Evolutionary conservation across 2,113 vertebrate genomes (phyloP).

Genomic region (Mesoclemmys tuberculata): DNA sequence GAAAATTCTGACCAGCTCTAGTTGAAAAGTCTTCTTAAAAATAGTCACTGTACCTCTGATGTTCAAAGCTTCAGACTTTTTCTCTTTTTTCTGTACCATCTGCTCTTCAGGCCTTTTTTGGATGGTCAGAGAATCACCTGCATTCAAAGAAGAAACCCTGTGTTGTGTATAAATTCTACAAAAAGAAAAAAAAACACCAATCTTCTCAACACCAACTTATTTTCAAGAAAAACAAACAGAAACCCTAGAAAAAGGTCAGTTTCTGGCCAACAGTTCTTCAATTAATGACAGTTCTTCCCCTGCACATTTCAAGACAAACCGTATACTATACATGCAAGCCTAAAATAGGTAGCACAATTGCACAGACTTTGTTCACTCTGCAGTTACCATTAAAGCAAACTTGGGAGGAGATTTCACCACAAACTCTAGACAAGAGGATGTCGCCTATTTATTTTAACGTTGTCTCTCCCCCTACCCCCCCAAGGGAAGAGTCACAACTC

Average conservation of each 20-base stretch:
- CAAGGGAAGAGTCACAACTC: background rate
- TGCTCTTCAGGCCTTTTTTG: slow-evolving; percentile 66
- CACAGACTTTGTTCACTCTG: background rate
- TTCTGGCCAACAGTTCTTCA: background rate
- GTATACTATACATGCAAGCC: slow-evolving; percentile 25
- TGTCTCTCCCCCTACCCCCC: background rate
- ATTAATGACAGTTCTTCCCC: background rate
- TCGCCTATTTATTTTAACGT: background rate
- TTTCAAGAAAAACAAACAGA: background rate
- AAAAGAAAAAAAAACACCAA: slow-evolving; percentile 80
- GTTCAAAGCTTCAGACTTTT: slow-evolving; percentile 83
- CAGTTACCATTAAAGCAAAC: background rate
- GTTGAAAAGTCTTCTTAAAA: background rate
- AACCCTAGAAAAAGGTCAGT: background rate
- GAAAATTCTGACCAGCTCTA: background rate
- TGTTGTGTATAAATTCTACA: slow-evolving; percentile 90
- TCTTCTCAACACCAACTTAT: slow-evolving; percentile 74
- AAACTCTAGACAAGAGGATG: background rate
- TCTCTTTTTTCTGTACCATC: slow-evolving; percentile 67
- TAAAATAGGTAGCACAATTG: background rate
- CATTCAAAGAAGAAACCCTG: slow-evolving; percentile 89
- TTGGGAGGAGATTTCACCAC: background rate
- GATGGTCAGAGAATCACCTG: slow-evolving; percentile 79
- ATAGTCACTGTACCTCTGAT: slow-evolving; percentile 82
- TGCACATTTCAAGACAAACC: background rate